Evolutionary conservation across 2,797 vertebrate species (phyloP), one percentile per base, ranked within the genome.

Genomic region (Strix occidentalis): DNA sequence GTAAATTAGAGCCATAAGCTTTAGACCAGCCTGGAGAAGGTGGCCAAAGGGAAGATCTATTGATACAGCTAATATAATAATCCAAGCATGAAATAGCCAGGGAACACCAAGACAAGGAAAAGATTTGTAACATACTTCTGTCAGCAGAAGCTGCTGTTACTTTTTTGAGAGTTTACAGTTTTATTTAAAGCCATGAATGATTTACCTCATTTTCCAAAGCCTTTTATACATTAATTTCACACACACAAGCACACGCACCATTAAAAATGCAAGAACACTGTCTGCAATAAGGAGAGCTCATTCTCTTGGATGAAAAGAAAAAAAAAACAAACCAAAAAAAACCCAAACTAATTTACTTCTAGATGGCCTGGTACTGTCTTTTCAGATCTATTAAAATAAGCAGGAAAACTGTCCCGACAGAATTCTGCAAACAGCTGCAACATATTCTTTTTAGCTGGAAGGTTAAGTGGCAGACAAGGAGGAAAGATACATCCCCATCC

Each of bases 301-400:
- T 72, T 88, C 72, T 66, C 63, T 68, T 72, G 61, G 46, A 71
- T 66, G 9, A 68, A 61, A 88, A 87, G 50, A 51, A 85, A 54
- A 50, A 61, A 61, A 4, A 19, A 50, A 6, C 9, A 5, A 46
- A 43, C 57, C 19, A 65, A 65, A 45, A 12, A 76, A 77, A 56
- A 16, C 14, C 17, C 39, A 41, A 33, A 19, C 33, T 50, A 50
- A 6, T 82, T 89, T 91, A 74, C 53, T 95, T 95, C 92, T 90
- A 75, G 66, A 66, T 96, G 90, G 92, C 95, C 94, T 96, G 78
- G 78, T 92, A 95, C 90, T 89, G 90, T 87, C 96, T 96, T 83
- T 83, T 71, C 75, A 90, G 53, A 94, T 94, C 50, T 85, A 26
- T 18, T 80, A 71, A 54, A 79, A 93, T 81, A 83, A 81, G 92